Conservation (phyloP, 2,888 invertebrate genomes). For the Mesoligia furuncula region DNA sequence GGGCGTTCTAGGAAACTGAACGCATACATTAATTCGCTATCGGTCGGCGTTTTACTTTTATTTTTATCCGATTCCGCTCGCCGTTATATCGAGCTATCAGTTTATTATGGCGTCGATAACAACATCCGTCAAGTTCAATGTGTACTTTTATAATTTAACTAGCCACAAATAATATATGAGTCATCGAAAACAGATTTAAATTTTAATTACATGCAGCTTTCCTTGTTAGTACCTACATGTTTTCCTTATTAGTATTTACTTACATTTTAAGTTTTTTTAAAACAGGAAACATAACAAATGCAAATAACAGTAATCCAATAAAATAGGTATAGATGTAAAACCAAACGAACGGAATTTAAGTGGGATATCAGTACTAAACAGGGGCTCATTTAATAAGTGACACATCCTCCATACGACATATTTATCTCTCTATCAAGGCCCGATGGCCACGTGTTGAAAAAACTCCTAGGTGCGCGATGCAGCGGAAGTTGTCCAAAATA, state of each 20-base stretch:
- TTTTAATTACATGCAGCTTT: background rate
- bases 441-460: constrained; percentile 29
- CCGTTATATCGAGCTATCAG: constrained; percentile 30
- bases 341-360: constrained; percentile 23
- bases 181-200: constrained; percentile 13
- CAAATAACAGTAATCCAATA: constrained; percentile 4
- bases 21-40: constrained; percentile 40
- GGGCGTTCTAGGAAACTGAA: constrained; percentile 30
- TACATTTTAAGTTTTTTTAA: background rate
- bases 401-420: constrained; percentile 54
- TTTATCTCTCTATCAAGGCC: constrained; percentile 45
- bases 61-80: constrained; percentile 16
- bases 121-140: constrained; percentile 45
- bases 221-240: background rate
- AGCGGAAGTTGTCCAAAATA: constrained; percentile 65
- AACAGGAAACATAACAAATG: constrained; percentile 17
- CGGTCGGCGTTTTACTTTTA: constrained; percentile 28
- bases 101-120: constrained; percentile 32
- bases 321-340: constrained; percentile 6
- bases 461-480: constrained; percentile 43
- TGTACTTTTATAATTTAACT: constrained; percentile 7
- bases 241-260: background rate
- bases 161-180: background rate
- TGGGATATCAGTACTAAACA: constrained; percentile 38
- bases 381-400: constrained; percentile 32